phyloP scores from a whole-genome alignment of 2,888 invertebrate genomes.

The Eledone cirrhosa region DNA sequence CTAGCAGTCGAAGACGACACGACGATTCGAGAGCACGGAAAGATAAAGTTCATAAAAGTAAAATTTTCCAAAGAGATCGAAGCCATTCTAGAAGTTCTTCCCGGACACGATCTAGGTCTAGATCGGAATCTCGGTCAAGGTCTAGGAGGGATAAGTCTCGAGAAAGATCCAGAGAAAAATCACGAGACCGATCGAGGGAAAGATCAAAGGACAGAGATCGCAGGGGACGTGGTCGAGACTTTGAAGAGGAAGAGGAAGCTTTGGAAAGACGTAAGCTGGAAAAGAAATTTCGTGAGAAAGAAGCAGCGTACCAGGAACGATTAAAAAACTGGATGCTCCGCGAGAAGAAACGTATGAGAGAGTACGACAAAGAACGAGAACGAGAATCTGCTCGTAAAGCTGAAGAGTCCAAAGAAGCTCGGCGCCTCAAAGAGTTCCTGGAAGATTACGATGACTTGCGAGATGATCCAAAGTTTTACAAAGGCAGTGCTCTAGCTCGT shows the following conservation, averaged over 20 bases:
- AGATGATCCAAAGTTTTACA: slow-evolving; percentile 97
- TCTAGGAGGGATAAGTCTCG: slow-evolving; percentile 36
- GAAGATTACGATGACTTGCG: slow-evolving; percentile 99
- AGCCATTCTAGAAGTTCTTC: slow-evolving; percentile 18
- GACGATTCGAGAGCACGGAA: slow-evolving; percentile 8
- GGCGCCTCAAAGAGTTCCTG: slow-evolving; percentile 93
- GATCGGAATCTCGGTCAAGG: slow-evolving; percentile 45
- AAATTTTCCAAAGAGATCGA: background rate
- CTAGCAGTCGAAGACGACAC: slow-evolving; percentile 2
- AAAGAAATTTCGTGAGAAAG: slow-evolving; percentile 91
- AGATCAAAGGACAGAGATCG: slow-evolving; percentile 50
- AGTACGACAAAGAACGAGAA: slow-evolving; percentile 87
- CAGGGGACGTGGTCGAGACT: slow-evolving; percentile 57
- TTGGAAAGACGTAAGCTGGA: slow-evolving; percentile 90
- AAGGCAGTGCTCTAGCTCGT: slow-evolving; percentile 88
- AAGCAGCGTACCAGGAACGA: slow-evolving; percentile 92
- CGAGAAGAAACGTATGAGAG: slow-evolving; percentile 74
- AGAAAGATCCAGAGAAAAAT: slow-evolving; percentile 25
- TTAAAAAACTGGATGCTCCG: slow-evolving; percentile 66
- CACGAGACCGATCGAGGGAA: slow-evolving; percentile 47
- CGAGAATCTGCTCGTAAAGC: slow-evolving; percentile 85
- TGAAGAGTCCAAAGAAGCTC: slow-evolving; percentile 90
- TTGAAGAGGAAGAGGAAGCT: slow-evolving; percentile 84
- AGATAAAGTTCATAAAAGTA: slow-evolving; percentile 19
- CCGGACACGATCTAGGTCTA: slow-evolving; percentile 42